Evolutionary conservation across 2,888 invertebrate species (phyloP).

Genomic region (Acrobasis repandana): DNA sequence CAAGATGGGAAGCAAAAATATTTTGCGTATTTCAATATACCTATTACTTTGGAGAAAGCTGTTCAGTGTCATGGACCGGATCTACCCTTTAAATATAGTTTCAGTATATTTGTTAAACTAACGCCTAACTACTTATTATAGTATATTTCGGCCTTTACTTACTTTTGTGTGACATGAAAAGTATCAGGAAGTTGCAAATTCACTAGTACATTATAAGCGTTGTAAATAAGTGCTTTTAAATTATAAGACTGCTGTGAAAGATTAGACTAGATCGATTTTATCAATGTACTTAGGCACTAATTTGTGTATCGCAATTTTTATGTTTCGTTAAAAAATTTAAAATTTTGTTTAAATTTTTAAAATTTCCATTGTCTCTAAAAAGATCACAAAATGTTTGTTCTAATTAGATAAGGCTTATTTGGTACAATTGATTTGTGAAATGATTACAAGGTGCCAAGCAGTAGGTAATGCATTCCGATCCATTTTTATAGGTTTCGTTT

Average conservation of each 20-base stretch:
- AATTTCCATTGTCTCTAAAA: neutral
- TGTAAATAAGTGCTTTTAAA: conserved; percentile 35
- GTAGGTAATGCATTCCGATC: conserved; percentile 19
- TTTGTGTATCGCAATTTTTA: neutral
- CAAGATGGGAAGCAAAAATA: no score
- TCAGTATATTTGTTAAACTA: no score
- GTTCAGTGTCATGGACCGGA: no score
- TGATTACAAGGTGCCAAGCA: conserved; percentile 19
- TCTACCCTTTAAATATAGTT: no score
- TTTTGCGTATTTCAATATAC: no score
- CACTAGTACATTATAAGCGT: conserved; percentile 20
- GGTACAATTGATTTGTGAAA: neutral
- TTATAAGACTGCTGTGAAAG: conserved; percentile 31
- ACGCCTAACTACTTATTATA: no score
- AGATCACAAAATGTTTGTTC: conserved; percentile 12
- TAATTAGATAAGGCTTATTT: neutral
- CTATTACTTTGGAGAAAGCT: no score
- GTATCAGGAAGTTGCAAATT: conserved; percentile 14
- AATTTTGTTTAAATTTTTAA: neutral
- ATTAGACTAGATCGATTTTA: conserved; percentile 23
- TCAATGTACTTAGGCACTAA: conserved; percentile 14
- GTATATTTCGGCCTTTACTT: no score
- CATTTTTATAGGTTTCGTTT: conserved; percentile 4
- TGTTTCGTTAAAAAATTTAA: neutral
- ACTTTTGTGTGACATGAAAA: no score